Conservation (phyloP, 1,140 invertebrate genomes). For the Drosophila ficusphila region DNA sequence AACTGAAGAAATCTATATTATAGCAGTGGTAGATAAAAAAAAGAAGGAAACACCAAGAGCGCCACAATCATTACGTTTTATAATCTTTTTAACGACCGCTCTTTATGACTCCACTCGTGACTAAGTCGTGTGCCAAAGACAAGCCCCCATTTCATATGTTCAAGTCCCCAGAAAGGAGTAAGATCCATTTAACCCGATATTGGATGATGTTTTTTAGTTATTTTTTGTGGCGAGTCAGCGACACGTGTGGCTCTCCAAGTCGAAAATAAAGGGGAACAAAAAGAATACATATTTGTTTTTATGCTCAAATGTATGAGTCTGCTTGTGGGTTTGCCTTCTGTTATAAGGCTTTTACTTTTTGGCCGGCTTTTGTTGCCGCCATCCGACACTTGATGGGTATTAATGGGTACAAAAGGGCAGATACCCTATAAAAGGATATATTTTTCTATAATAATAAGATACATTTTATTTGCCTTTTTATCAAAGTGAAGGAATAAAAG, state of each 20-base stretch:
- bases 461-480: too few relatives aligned
- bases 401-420: background rate
- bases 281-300: slow-evolving; percentile 11
- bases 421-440: background rate
- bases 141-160: slow-evolving; percentile 14
- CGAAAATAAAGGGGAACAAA: background rate
- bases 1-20: background rate
- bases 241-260: slow-evolving; percentile 47
- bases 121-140: slow-evolving; percentile 28
- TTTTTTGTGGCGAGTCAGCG: slow-evolving; percentile 19
- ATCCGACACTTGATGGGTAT: slow-evolving; percentile 18
- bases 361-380: slow-evolving; percentile 8
- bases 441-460: background rate
- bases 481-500: too few relatives aligned
- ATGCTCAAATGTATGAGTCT: slow-evolving; percentile 12
- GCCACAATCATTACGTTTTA: slow-evolving; percentile 22
- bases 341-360: slow-evolving; percentile 36
- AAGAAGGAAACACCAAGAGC: background rate
- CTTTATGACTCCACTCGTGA: slow-evolving; percentile 11
- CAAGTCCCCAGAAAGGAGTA: slow-evolving; percentile 5
- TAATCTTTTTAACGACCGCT: slow-evolving; percentile 40
- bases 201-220: background rate
- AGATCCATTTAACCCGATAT: background rate
- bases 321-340: slow-evolving; percentile 1
- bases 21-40: background rate